Evolutionary conservation across 1,140 invertebrate species (phyloP).

Genomic region (Kradibia gibbosae): DNA sequence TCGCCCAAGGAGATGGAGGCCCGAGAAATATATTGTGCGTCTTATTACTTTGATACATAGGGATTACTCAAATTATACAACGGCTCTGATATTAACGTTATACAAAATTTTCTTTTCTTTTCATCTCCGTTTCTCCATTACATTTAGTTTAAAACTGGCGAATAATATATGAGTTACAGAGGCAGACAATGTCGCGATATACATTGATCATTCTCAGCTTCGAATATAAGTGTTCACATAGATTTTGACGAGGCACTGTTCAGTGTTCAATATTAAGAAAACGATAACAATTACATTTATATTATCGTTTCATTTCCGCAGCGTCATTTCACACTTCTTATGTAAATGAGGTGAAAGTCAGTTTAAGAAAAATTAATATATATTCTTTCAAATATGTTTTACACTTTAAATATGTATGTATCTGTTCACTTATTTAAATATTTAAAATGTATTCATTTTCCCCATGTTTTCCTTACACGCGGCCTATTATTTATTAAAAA

Average conservation of each 20-base stretch:
- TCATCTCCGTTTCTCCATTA: slow-evolving; percentile 14
- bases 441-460: no score
- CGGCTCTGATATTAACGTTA: slow-evolving; percentile 33
- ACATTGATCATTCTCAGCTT: slow-evolving; percentile 64
- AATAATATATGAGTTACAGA: slow-evolving; percentile 63
- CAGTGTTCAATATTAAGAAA: slow-evolving; percentile 69
- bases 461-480: no score
- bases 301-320: slow-evolving; percentile 59
- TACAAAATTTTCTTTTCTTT: slow-evolving; percentile 36
- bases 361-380: slow-evolving; percentile 58
- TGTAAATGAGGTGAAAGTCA: slow-evolving; percentile 52
- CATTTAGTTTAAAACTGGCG: slow-evolving; percentile 59
- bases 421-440: background rate
- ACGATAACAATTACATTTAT: slow-evolving; percentile 68
- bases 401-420: background rate
- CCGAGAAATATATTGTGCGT: background rate
- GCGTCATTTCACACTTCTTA: slow-evolving; percentile 52
- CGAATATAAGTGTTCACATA: slow-evolving; percentile 65
- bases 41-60: slow-evolving; percentile 29
- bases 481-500: background rate
- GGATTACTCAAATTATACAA: slow-evolving; percentile 36
- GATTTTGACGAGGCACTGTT: slow-evolving; percentile 72
- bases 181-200: slow-evolving; percentile 61
- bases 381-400: background rate
- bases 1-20: background rate